Base-by-base conservation (phyloP, 2,888 invertebrate species). In the Cosmia pyralina region DNA sequence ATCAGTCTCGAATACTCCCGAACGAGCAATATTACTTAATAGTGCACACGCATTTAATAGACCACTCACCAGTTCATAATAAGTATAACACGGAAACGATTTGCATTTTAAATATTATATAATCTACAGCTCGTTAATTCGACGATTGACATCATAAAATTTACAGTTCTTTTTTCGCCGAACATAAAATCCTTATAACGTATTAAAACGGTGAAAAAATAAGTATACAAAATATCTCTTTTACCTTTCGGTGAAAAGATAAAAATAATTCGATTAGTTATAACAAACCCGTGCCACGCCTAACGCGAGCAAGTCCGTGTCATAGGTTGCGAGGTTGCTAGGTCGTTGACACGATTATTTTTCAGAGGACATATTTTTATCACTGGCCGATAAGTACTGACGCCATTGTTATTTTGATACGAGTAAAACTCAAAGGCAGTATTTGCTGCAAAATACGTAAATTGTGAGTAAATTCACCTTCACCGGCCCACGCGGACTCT, bases 351-450 rank as follows among this genome's bases (percentile, higher is more conserved):
- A 83, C 79, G 68, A 73, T 81, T 84, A 85, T 85, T 83, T 88
- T 87, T 87, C 88, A 87, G 85, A 88, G 87, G 85, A 83, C 84
- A 86, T n/a, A 34, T 82, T 86, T 88, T 90, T 89, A 89, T 90
- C 88, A 87, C 81, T 70, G 62, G 66, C 69, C 85, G 89, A 90
- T 90, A 90, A 88, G 79, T 81, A 74, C 74, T 79, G 82, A 85
- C 83, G 78, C 86, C 81, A 88, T 90, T 90, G 84, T 87, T 85
- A 82, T 86, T 84, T 81, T 79, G 88, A 89, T 89, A n/a, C n/a
- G n/a, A n/a, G n/a, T n/a, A 90, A 85, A 83, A 74, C 72, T 71
- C 70, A 72, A 76, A 74, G 75, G 66, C 68, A 82, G 84, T 76
- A 87, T 88, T 87, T 82, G 83, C 80, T 76, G 82, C 77, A 71